Conservation (phyloP, 2,888 invertebrate species). For the Pyrrhosoma nymphula region DNA sequence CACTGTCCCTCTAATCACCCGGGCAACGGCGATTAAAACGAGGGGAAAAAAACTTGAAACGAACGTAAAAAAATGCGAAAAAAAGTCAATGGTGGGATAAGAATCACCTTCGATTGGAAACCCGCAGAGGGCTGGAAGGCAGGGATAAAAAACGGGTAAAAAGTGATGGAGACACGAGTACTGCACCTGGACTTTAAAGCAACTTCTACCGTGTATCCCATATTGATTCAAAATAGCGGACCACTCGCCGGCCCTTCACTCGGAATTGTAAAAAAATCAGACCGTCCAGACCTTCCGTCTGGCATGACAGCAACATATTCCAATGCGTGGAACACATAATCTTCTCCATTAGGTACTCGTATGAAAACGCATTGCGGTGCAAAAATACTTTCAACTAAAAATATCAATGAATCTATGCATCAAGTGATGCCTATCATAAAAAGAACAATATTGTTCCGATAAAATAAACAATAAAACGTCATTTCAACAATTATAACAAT, state of each 20-base stretch:
- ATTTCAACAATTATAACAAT: no score
- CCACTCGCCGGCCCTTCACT: neutral
- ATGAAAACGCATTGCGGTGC: no score
- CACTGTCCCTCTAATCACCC: slow-evolving; percentile 22
- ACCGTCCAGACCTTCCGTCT: no score
- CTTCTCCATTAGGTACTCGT: no score
- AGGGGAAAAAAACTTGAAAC: neutral
- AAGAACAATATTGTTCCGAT: no score
- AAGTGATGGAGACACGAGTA: neutral
- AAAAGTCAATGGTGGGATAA: neutral
- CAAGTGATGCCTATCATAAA: neutral
- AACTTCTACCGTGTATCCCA: neutral
- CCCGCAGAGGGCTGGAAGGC: neutral
- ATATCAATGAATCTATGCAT: no score
- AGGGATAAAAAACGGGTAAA: neutral
- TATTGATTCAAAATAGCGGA: neutral
- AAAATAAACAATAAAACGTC: no score
- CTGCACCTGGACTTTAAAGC: slow-evolving; percentile 13
- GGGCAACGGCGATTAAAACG: slow-evolving; percentile 14
- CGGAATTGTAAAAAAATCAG: neutral
- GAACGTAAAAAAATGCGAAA: neutral
- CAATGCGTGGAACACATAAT: neutral
- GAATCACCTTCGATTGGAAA: slow-evolving; percentile 28
- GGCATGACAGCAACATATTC: neutral
- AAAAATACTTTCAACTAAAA: no score